Conservation (phyloP, 2,888 invertebrate species). For the Sialis lutaria region DNA sequence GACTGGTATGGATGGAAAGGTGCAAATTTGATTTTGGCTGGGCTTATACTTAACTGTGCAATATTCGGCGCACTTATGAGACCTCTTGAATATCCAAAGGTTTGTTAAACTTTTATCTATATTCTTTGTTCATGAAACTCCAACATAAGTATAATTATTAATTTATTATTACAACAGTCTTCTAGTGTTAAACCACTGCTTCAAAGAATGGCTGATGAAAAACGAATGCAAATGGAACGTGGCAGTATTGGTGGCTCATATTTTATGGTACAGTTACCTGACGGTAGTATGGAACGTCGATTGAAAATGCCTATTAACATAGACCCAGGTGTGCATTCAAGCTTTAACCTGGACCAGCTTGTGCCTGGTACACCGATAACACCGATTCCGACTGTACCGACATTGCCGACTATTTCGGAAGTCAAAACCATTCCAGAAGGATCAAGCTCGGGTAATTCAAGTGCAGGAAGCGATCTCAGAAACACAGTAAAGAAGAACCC, state of each 20-base stretch:
- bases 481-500: slow-evolving; percentile 16
- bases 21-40: slow-evolving; percentile 81
- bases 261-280: slow-evolving; percentile 69
- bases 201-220: slow-evolving; percentile 86
- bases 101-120: slow-evolving; percentile 11
- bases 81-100: slow-evolving; percentile 59
- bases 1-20: slow-evolving; percentile 75
- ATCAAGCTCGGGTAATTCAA: slow-evolving; percentile 33
- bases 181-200: slow-evolving; percentile 65
- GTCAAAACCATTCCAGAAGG: slow-evolving; percentile 50
- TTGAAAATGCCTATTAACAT: slow-evolving; percentile 81
- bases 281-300: slow-evolving; percentile 79
- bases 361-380: slow-evolving; percentile 57
- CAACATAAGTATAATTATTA: too few species aligned
- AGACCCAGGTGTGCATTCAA: slow-evolving; percentile 88
- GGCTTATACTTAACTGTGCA: slow-evolving; percentile 78
- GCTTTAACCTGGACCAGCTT: slow-evolving; percentile 70
- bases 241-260: slow-evolving; percentile 79
- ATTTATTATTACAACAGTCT: too few species aligned
- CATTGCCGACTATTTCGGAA: slow-evolving; percentile 80
- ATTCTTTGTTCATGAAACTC: too few species aligned
- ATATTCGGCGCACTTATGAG: slow-evolving; percentile 76
- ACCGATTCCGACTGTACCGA: slow-evolving; percentile 67
- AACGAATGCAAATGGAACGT: slow-evolving; percentile 75
- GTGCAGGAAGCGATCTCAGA: slow-evolving; percentile 24